Percentiles rank a stretch among this genome's conserved stretches.
phyloP scores from a whole-genome alignment of 2,797 vertebrate species.

The Catharus ustulatus region DNA sequence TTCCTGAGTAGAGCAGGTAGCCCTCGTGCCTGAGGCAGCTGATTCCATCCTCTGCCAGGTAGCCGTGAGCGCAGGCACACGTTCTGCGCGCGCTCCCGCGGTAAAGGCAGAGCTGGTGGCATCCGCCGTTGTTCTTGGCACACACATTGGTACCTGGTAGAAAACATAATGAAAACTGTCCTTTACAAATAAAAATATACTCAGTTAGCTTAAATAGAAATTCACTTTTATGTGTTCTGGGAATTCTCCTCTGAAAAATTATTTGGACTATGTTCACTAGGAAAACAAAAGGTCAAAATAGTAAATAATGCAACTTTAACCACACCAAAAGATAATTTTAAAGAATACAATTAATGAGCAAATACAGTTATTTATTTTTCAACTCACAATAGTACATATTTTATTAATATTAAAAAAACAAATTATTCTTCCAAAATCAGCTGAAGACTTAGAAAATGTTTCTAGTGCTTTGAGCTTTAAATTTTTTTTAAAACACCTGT shows the following conservation, averaged over 20 bases:
- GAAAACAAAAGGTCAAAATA: neutral
- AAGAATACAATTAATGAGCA: neutral
- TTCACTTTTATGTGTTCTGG: neutral
- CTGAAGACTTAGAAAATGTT: neutral
- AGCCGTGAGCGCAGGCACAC: slow-evolving; percentile 94
- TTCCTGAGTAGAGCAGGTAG: slow-evolving; percentile 95
- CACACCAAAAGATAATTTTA: fast-evolving
- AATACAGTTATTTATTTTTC: neutral
- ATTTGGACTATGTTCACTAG: neutral
- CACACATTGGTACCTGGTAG: slow-evolving; percentile 91
- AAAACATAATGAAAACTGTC: neutral
- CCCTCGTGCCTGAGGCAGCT: slow-evolving; percentile 92
- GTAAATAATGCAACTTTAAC: neutral
- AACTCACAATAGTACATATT: neutral
- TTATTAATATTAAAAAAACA: neutral
- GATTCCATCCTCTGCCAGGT: slow-evolving; percentile 87
- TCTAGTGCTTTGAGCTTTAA: neutral
- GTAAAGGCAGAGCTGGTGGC: slow-evolving; percentile 96
- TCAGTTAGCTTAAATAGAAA: neutral
- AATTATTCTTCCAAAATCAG: neutral
- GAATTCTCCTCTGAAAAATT: neutral
- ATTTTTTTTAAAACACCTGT: slow-evolving; percentile 2
- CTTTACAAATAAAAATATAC: neutral
- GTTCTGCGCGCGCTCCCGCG: slow-evolving; percentile 84
- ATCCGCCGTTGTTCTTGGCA: slow-evolving; percentile 90